Evolutionary conservation across 2,113 vertebrate genomes (phyloP).

Genomic region (Junco hyemalis): DNA sequence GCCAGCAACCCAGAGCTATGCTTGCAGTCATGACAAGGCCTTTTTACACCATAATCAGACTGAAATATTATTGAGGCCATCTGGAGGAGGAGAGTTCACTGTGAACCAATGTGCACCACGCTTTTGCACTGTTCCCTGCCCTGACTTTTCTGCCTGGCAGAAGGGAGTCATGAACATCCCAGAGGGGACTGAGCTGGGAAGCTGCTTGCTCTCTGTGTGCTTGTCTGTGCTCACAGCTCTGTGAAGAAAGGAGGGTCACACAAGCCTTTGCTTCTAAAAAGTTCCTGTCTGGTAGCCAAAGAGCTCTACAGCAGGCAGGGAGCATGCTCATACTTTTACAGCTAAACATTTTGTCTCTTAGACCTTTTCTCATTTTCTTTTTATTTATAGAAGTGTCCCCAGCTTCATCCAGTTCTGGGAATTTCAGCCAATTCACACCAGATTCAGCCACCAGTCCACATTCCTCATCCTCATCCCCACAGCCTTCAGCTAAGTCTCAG

Average conservation of each 20-base stretch:
- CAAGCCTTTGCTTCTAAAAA: not conserved
- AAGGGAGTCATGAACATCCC: not conserved
- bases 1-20: not conserved
- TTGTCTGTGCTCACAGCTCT: not conserved
- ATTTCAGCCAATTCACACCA: slow-evolving; percentile 45
- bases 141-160: not conserved
- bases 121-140: not conserved
- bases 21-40: not conserved
- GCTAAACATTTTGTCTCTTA: not conserved
- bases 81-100: not conserved
- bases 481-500: not conserved
- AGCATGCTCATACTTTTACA: not conserved
- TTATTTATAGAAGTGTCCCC: slow-evolving; percentile 40
- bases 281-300: not conserved
- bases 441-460: slow-evolving; percentile 61
- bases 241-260: not conserved
- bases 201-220: rapidly evolving
- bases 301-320: not conserved
- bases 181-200: not conserved
- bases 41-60: not conserved
- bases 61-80: not conserved
- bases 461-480: not conserved
- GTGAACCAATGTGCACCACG: not conserved
- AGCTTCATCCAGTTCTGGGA: slow-evolving; percentile 40
- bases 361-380: not conserved